Base-by-base conservation (phyloP, 2,113 vertebrate genomes). In the Phyllostomus hastatus region DNA sequence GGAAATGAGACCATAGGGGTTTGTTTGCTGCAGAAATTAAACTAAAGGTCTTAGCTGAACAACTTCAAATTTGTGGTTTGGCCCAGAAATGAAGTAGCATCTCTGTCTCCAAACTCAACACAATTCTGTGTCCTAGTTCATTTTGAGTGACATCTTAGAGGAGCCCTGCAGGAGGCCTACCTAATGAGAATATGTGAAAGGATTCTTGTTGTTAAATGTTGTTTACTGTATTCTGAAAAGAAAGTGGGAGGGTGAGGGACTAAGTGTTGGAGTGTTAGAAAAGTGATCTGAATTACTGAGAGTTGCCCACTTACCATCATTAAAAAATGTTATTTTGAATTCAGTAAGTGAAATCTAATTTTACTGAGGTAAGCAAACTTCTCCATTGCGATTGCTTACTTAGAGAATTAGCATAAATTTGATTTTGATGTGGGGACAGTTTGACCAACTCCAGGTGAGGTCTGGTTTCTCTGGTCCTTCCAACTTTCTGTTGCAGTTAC, bases 21-120 rank as follows among this genome's bases (percentile, higher is more conserved):
- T 84, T 78, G 66, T 95, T 88, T 85, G 52, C 46, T 91, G 43
- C 52, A 81, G 33, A 38, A 88, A 46, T 94, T 95, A 72, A 95
- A 31, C 54, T 72, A 66, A 95, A 72, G 38, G 35, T 95, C 57
- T 83, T 48, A 90, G 78, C 31, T 86, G 33, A 90, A 59, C 50
- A 91, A n/a, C 38, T 81, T 84, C 73, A 78, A 72, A 64, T 96
- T 59, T 93, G 92, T 89, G 59, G 90, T 90, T 97, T 94, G 89
- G 66, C 78, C 26, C 85, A 61, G 94, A 90, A 85, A 88, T 48
- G 41, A 72, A 85, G 50, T 15, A 57, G n/a, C 24, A 78, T 91
- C 85, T 94, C 31, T 94, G 78, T 87, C 46, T 91, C 70, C 46
- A 88, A 88, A 57, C 14, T 91, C 72, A 96, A 5, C 38, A 48